Percentiles rank a stretch among this genome's conserved stretches.
These are phyloP conservation scores for Crematogaster levior DNA, from an alignment of 2,888 invertebrate species.

Conservation along the genomic window DNA sequence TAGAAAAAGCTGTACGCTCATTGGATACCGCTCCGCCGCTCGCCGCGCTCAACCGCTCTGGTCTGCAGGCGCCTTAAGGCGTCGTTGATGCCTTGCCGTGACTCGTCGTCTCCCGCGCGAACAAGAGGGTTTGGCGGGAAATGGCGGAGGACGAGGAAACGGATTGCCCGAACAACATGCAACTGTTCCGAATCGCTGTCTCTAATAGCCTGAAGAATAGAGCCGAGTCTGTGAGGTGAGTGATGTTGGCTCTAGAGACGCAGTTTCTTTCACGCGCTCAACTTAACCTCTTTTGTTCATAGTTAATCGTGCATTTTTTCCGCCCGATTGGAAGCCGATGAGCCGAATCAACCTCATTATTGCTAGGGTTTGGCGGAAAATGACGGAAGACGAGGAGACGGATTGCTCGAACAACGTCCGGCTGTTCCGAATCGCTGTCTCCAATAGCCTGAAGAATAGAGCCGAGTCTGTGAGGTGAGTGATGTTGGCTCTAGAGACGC, in stretches of 20 bases:
- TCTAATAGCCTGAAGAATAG: conserved; percentile 75
- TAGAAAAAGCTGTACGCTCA: too few relatives aligned
- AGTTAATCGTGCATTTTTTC: not conserved
- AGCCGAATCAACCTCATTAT: too few relatives aligned
- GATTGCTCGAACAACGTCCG: conserved; percentile 71
- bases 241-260: not conserved
- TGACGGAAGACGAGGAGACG: conserved; percentile 53
- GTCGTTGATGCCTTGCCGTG: conserved; percentile 54
- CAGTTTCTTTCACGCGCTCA: not conserved
- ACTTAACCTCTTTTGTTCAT: conserved; percentile 15
- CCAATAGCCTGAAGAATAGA: conserved; percentile 74
- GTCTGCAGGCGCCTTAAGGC: too few relatives aligned
- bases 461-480: conserved; percentile 80
- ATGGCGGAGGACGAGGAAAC: conserved; percentile 58
- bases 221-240: conserved; percentile 80
- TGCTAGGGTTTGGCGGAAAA: conserved; percentile 15
- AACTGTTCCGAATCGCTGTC: conserved; percentile 75
- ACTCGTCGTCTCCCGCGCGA: conserved; percentile 44
- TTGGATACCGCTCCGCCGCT: too few relatives aligned
- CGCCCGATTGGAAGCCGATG: not conserved
- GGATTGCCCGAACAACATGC: conserved; percentile 69
- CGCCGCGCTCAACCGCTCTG: too few relatives aligned
- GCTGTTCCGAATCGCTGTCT: conserved; percentile 75
- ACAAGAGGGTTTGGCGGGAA: not conserved
- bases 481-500: not conserved